phyloP scores from a whole-genome alignment of 2,113 vertebrate species.

The Podocnemis expansa region DNA sequence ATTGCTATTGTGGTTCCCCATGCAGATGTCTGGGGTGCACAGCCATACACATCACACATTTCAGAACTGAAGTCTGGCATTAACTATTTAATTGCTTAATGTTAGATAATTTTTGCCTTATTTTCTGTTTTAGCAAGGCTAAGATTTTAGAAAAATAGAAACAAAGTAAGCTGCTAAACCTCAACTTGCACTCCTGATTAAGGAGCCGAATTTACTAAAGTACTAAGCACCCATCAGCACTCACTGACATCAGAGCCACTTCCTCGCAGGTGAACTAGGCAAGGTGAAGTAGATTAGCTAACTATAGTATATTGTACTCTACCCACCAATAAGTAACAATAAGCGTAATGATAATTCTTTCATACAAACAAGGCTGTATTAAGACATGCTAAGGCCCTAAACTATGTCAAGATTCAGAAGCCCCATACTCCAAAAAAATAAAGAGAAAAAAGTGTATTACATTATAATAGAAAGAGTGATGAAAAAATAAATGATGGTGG shows the following conservation, averaged over 20 bases:
- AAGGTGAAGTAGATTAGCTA: background rate
- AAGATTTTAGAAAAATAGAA: background rate
- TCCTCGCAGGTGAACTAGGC: background rate
- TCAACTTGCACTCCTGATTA: background rate
- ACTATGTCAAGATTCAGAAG: too few species aligned
- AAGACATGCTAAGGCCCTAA: too few species aligned
- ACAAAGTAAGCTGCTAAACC: background rate
- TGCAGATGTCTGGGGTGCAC: background rate
- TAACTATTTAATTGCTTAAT: background rate
- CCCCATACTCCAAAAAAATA: too few species aligned
- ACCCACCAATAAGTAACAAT: background rate
- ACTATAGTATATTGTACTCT: background rate
- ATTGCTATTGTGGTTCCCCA: background rate
- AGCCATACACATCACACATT: background rate
- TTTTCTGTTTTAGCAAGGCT: background rate
- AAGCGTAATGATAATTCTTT: background rate
- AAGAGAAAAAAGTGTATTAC: too few species aligned
- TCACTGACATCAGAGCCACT: background rate
- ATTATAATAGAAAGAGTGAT: too few species aligned
- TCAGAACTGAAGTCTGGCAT: background rate
- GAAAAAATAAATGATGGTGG: too few species aligned
- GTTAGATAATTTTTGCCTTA: background rate
- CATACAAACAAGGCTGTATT: too few species aligned
- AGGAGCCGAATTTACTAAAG: background rate
- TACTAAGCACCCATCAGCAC: background rate